Evolutionary conservation across 2,797 vertebrate genomes (phyloP).

Genomic region (Hybognathus amarus): DNA sequence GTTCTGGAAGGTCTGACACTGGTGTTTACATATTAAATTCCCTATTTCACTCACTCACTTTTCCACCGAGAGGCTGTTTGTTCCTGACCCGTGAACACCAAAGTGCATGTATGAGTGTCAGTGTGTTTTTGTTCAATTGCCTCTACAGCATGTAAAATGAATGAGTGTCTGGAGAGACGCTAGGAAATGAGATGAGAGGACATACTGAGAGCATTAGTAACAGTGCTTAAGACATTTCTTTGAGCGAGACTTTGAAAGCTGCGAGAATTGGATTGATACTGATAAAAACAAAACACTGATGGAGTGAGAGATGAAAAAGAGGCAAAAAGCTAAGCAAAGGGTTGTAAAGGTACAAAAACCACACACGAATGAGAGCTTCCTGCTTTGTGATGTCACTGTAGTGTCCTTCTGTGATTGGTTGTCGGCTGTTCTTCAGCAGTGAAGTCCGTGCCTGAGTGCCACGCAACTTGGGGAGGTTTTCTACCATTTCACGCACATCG

Average conservation of each 20-base stretch:
- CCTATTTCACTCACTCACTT: conserved; percentile 25
- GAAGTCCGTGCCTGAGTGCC: conserved; percentile 49
- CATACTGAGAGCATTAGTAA: conserved; percentile 6
- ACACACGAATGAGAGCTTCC: conserved; percentile 26
- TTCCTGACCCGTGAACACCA: conserved; percentile 41
- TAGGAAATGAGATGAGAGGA: conserved; percentile 33
- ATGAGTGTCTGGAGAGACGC: conserved; percentile 28
- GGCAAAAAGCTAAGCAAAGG: conserved; percentile 38
- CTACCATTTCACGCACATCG: conserved; percentile 9
- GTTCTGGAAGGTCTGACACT: conserved; percentile 7
- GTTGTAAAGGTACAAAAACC: conserved; percentile 25
- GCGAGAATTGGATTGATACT: conserved; percentile 16
- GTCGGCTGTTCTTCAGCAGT: conserved; percentile 26
- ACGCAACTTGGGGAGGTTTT: conserved; percentile 11
- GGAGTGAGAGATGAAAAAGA: conserved; percentile 35
- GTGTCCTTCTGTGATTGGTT: conserved; percentile 44
- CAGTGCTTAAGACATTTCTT: conserved; percentile 38
- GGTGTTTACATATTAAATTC: conserved; percentile 34
- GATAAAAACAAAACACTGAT: conserved; percentile 37
- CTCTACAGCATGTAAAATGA: conserved; percentile 34
- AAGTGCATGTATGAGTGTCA: conserved; percentile 9
- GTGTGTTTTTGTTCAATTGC: conserved; percentile 28
- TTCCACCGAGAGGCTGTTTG: conserved; percentile 33
- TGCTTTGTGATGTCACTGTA: conserved; percentile 48
- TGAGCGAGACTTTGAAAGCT: conserved; percentile 33